Evolutionary conservation across 2,113 vertebrate species (phyloP), one percentile per base, ranked within the genome.

Genomic region (Salvelinus alpinus): DNA sequence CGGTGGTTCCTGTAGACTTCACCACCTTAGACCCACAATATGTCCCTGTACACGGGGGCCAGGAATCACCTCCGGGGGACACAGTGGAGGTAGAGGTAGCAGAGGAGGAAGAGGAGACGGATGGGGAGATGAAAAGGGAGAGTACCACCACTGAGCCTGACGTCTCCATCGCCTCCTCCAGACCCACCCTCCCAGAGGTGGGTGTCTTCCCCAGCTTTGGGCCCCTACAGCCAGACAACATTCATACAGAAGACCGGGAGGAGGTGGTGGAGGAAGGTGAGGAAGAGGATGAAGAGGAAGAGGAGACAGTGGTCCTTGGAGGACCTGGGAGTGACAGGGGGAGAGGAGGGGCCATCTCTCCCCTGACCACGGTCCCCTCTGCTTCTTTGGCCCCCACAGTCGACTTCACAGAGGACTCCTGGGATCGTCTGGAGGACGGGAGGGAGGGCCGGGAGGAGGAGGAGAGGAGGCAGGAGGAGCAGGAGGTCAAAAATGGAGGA

Each of bases 141-240:
- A 3, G 80, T 31, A 20, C 48, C 51, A 24, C 78, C 74, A 29
- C 62, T 68, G 11, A 78, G 31, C 0, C 20, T 14, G 3, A 47
- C 1, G 27, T 9, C 38, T 44, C 38, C 34, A 38, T 38, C 8
- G 34, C 34, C 38, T 85, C 77, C 70, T 91, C 88, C 76, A 81
- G 81, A 47, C 90, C 91, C 66, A 92, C 90, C 2, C 76, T 74
- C 1, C 82, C 89, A 2, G 92, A 89, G 62, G 82, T 82, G 0
- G 89, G 83, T 25, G 13, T 75, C 27, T 82, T 87, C 14, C 91
- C 92, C 47, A 93, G 88, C 83, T 87, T 85, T 60, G 79, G 72
- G 25, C 91, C 91, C 8, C 82, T 92, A 25, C 90, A 91, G 74
- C 91, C 91, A 0, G 78, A 80, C 3, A 54, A 60, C 2, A 11